Percentiles rank a stretch among this genome's conserved stretches.
These are phyloP conservation scores for Podabrus alpinus DNA, from an alignment of 2,888 invertebrate genomes.

Conservation along the genomic window DNA sequence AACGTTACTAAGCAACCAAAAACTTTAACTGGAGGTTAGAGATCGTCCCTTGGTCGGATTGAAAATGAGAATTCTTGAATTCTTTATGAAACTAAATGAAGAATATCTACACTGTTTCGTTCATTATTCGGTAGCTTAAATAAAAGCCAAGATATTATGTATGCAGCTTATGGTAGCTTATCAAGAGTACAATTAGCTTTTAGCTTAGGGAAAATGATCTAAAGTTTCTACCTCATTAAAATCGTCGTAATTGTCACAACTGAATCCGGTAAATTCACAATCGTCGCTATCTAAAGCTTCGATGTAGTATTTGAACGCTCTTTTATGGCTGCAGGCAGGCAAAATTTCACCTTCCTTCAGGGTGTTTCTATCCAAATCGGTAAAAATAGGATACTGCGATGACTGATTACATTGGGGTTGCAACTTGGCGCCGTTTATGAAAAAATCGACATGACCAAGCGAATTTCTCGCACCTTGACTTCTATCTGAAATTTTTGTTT, in stretches of 20 bases:
- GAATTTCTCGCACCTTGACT: constrained; percentile 50
- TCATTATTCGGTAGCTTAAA: too few species aligned
- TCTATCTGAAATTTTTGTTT: constrained; percentile 38
- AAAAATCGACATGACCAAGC: constrained; percentile 54
- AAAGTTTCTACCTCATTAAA: constrained; percentile 41
- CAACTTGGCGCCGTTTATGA: constrained; percentile 49
- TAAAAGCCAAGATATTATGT: too few species aligned
- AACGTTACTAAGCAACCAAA: too few species aligned
- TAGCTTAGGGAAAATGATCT: too few species aligned
- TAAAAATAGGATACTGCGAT: constrained; percentile 38
- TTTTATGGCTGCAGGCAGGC: constrained; percentile 55
- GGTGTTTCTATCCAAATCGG: constrained; percentile 41
- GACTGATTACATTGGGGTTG: constrained; percentile 53
- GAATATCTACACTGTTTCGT: too few species aligned
- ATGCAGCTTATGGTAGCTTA: too few species aligned
- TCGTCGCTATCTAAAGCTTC: constrained; percentile 48
- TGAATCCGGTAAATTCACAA: constrained; percentile 52
- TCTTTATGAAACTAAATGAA: too few species aligned
- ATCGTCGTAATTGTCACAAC: constrained; percentile 45
- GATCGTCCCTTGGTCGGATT: too few species aligned
- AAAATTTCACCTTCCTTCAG: constrained; percentile 49
- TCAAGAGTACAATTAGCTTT: too few species aligned
- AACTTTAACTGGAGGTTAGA: too few species aligned
- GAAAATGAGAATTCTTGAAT: too few species aligned
- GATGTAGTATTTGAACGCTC: constrained; percentile 55